Evolutionary conservation across 2,888 invertebrate genomes (phyloP), one percentile per base, ranked within the genome.

Genomic region (Epicampocera succincta): DNA sequence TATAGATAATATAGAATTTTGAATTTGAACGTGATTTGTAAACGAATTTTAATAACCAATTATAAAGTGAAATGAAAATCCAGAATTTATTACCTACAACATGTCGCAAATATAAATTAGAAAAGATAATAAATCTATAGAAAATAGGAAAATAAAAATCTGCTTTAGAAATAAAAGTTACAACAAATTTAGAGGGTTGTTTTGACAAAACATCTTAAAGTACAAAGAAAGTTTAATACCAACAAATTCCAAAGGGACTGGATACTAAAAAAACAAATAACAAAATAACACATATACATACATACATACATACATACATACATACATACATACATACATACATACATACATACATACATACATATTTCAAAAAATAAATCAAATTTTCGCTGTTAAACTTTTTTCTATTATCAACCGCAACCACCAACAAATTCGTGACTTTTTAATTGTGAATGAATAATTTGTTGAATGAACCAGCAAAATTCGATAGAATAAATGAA

Each of bases 361-460:
- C 69, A 69, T 61, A 29, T 69, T 69, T n/a, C 52, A 54, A n/a
- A 76, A 54, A 69, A 69, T 74, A 54, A 54, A 76, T 69, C 21
- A 38, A 69, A 40, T 25, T 33, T 54, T 69, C 52, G 3, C 3
- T 50, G 3, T 33, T 33, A 33, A 33, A 33, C 8, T 33, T 33
- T 33, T 17, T 46, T 33, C 11, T 12, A 69, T 38, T 69, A 63
- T 56, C 25, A 71, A 56, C 48, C 63, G n/a, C 40, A 71, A 77
- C 77, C 77, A 33, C 77, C 69, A 77, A 33, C 69, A 71, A 77
- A 71, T 60, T 71, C 77, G 77, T 77, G 77, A 77, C 63, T 63
- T 71, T 77, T 56, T 52, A 56, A 42, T 69, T 63, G 8, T 17
- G 54, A 76, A 76, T 71, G 65, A 71, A 63, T 42, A 56, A 52